Base-by-base conservation (phyloP, 2,113 vertebrate species). In the Podiceps cristatus region DNA sequence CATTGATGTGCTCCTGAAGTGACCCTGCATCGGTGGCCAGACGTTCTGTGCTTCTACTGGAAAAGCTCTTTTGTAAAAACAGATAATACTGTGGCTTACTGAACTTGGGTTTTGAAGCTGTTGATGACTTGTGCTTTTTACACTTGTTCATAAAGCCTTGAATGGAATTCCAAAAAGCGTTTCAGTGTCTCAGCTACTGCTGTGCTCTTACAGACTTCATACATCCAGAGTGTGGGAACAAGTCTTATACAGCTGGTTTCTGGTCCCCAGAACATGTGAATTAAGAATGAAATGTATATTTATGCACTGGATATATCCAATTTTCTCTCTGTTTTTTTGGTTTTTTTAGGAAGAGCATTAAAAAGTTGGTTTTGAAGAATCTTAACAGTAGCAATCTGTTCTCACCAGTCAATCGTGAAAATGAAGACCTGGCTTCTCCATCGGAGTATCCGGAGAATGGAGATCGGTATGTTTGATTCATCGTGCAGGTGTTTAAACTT, bases 321-420 rank as follows among this genome's bases (percentile, higher is more conserved):
- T 28, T 50, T 19, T 33, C 10, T 62, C 59, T 84, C 69, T 18
- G 4, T 5, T 88, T 29, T 79, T 16, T 25, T 18, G 74, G 15
- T 63, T 29, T 25, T 88, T 63, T 44, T 20, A 99, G 99, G 98
- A 99, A 99, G 91, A 99, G 99, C 96, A 99, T 99, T 93, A 99
- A 99, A 96, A 99, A 99, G 76, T 97, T 99, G 76, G 99, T 99
- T 44, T 97, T 99, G 98, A 99, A 99, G 98, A 99, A 99, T 94
- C 98, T 99, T 55, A 99, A 98, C 93, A 98, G 97, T 64, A 98
- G 98, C 97, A 99, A 94, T 45, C 98, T 99, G 44, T 99, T 99
- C 97, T 99, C 98, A 5, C 99, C 99, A 1, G 79, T 98, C 33
- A 98, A 62, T 93, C 97, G 98, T 5, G 99, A 99, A 45, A 94